Evolutionary conservation across 2,113 vertebrate species (phyloP), one percentile per base, ranked within the genome.

Genomic region (Indicator indicator): DNA sequence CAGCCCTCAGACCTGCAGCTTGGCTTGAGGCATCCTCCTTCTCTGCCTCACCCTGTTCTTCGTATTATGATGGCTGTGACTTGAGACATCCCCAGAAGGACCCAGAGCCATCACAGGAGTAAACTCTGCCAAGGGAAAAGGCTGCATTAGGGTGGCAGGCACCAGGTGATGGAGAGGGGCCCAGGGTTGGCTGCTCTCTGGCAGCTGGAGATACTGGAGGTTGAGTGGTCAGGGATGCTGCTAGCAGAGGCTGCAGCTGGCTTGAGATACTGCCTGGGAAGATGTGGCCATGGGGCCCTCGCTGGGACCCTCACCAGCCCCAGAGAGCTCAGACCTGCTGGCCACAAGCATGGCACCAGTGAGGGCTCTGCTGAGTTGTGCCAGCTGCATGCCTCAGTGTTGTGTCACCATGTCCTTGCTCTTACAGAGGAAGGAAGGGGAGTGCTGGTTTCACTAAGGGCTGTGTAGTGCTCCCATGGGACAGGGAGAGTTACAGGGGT

Each of bases 31-130:
- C 44, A 1, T 4, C 62, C 33, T n/a, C 55, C 46, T 36, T 13
- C 24, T 7, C 50, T 52, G 23, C 32, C 42, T 9, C 9, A 2
- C 40, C 26, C 16, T 2, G 42, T 9, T 4, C 1, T 1, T n/a
- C 9, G 8, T 4, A 1, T 16, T 32, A 8, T 2, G 2, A 0
- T 2, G 9, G 3, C 9, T 50, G 2, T 12, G 54, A 9, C 55
- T 72, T 3, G 48, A 46, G 76, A 12, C 27, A 11, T 5, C 28
- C 69, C 15, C 16, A 8, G 12, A 15, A 40, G 56, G 55, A 40
- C 11, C 19, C 6, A 69, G 58, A 23, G 38, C 55, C 10, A 62
- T 11, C 67, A 1, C 16, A 9, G 72, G 62, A 80, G 42, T 82
- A 54, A 73, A 64, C 12, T 24, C 17, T 50, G 36, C 13, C 1